phyloP scores from a whole-genome alignment of 2,888 invertebrate genomes.

The Eucera pruinosa region DNA sequence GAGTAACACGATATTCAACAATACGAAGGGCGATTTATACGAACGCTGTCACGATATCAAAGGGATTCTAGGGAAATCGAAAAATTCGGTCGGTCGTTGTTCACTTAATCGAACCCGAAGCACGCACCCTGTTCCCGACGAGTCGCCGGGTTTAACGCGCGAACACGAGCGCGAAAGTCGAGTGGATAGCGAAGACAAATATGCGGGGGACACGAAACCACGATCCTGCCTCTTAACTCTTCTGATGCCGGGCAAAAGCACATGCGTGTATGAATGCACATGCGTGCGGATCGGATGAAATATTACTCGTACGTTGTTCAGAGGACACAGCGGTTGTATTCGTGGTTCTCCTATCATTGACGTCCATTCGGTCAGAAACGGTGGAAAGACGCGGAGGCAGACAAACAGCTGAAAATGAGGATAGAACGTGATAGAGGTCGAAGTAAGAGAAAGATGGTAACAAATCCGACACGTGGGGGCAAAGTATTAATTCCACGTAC shows the following conservation, averaged over 20 bases:
- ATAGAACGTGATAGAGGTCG: neutral
- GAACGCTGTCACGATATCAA: constrained; percentile 16
- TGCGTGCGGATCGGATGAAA: constrained; percentile 43
- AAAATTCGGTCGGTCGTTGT: constrained; percentile 40
- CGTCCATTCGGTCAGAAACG: constrained; percentile 1
- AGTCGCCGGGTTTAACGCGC: constrained; percentile 38
- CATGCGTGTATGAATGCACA: constrained; percentile 41
- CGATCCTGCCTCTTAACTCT: constrained; percentile 52
- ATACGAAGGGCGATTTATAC: constrained; percentile 7
- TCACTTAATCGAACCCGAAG: constrained; percentile 49
- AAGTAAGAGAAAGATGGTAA: constrained; percentile 10
- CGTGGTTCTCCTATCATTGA: constrained; percentile 55
- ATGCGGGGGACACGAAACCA: constrained; percentile 62
- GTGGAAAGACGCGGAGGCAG: neutral
- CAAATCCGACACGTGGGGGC: constrained; percentile 72
- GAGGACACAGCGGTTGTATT: constrained; percentile 30
- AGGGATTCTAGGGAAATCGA: constrained; percentile 41
- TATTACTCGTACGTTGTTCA: constrained; percentile 35
- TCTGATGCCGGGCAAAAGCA: constrained; percentile 36
- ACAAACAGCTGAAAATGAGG: constrained; percentile 14
- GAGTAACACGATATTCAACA: neutral
- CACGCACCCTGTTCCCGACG: constrained; percentile 35
- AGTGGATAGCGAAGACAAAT: constrained; percentile 66
- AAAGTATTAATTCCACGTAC: constrained; percentile 77
- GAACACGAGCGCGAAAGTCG: constrained; percentile 64